Conservation (phyloP, 2,113 vertebrate genomes). For the Danio rerio region DNA sequence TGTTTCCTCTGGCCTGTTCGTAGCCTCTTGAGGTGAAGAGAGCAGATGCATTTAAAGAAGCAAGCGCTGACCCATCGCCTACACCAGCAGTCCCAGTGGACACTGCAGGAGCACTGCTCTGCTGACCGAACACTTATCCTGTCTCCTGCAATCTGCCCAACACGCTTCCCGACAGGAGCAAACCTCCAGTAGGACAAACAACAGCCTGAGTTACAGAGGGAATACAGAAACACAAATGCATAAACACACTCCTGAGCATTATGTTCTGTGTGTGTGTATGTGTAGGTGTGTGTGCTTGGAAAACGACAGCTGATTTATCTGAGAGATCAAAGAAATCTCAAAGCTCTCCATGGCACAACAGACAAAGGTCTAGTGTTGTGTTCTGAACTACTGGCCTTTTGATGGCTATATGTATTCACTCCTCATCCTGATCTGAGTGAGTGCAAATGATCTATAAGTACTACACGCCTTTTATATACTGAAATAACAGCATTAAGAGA, state of each 20-base stretch:
- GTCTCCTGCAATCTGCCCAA: constrained; percentile 39
- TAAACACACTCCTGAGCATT: constrained; percentile 21
- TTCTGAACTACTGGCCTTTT: constrained; percentile 6
- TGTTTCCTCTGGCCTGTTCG: neutral
- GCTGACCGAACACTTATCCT: constrained; percentile 54
- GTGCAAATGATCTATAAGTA: neutral
- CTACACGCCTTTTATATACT: neutral
- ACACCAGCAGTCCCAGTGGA: constrained; percentile 38
- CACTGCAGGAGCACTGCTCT: constrained; percentile 14
- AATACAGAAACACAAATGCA: constrained; percentile 44
- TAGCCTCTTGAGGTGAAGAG: neutral
- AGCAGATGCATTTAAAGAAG: neutral
- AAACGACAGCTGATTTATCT: neutral
- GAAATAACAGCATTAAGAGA: neutral
- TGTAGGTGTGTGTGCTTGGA: neutral
- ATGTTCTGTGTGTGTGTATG: neutral
- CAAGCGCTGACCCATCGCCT: constrained; percentile 39
- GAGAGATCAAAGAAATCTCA: constrained; percentile 21
- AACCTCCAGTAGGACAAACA: constrained; percentile 35
- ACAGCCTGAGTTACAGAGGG: constrained; percentile 18
- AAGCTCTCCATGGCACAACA: neutral
- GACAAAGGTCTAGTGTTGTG: neutral
- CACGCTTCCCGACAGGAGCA: constrained; percentile 34
- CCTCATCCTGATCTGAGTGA: neutral
- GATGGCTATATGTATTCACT: neutral